Evolutionary conservation across 2,113 vertebrate species (phyloP), one percentile per base, ranked within the genome.

Genomic region (Pseudopipra pipra): DNA sequence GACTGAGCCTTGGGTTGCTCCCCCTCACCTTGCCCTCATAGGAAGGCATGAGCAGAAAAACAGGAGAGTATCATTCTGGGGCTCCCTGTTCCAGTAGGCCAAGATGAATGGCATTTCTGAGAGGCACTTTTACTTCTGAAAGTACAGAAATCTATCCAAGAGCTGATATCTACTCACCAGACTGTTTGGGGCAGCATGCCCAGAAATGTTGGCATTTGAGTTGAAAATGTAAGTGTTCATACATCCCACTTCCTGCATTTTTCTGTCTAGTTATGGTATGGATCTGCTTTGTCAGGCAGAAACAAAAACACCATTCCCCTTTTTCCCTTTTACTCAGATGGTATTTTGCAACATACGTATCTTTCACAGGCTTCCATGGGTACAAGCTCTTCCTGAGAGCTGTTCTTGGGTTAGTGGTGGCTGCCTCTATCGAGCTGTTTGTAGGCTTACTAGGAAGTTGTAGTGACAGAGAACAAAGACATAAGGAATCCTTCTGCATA

Each of bases 391-490:
- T 98, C 88, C 94, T 97, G 89, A 98, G 91, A 73, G 97, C 96
- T 3, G 95, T 98, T 85, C 98, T 98, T 94, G 98, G 97, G 72
- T 90, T 99, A 94, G 97, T 98, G 49, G 97, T 98, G 56, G 97
- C 98, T 35, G 98, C 97, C 77, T 99, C 98, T 46, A 95, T 98
- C 61, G 96, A 98, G 76, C 88, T 98, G 25, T 97, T 98, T 33
- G 98, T 97, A n/a, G 97, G 98, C 65, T 95, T 98, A 94, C 98
- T 98, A 95, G 98, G 98, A 93, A 98, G 98, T 83, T 98, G 97
- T 98, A 97, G 98, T 15, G 97, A 98, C 89, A 98, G 98, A 65
- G 98, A 98, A 92, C 98, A 98, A 78, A 98, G 97, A 97, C 98
- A 98, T 89, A 98, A 98, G 98, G 28, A 65, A 39, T 62, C 31